A percentile compares a stretch with the other conserved stretches of the same genome.
Evolutionary conservation across 2,113 vertebrate genomes (phyloP).

Genomic region (Grallaria varia): DNA sequence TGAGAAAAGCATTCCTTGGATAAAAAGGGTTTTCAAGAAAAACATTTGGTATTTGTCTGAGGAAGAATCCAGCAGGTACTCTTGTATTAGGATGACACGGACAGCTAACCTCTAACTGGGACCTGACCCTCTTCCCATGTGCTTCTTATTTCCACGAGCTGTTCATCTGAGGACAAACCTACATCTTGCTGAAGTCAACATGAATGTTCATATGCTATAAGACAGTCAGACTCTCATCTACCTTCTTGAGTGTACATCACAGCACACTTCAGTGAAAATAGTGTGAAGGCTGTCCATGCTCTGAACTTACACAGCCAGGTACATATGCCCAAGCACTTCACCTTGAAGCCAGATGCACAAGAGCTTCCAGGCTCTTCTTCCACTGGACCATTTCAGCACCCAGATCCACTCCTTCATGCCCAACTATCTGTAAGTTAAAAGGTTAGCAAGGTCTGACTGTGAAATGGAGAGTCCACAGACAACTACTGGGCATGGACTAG

Average conservation of each 20-base stretch:
- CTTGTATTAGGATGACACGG: not conserved
- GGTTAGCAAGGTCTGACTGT: not conserved
- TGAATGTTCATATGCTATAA: not conserved
- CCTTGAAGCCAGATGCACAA: not conserved
- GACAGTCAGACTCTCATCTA: not conserved
- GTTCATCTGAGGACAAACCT: not conserved
- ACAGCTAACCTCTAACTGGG: not conserved
- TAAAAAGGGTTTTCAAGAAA: not conserved
- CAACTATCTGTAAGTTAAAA: not conserved
- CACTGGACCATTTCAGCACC: not conserved
- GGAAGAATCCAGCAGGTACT: not conserved
- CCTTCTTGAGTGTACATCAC: not conserved
- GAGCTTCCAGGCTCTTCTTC: not conserved
- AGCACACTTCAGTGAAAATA: not conserved
- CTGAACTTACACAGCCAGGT: not conserved
- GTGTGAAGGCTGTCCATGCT: not conserved
- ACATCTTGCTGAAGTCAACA: not conserved
- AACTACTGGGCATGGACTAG: not conserved
- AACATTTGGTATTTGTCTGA: not conserved
- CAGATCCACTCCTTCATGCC: not conserved
- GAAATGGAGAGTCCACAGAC: not conserved
- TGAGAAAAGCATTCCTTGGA: not conserved
- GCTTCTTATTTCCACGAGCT: not conserved
- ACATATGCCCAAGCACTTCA: not conserved
- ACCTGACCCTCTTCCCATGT: not conserved